Conservation (phyloP, 2,797 vertebrate species). For the Alcedo quadribrachys region DNA sequence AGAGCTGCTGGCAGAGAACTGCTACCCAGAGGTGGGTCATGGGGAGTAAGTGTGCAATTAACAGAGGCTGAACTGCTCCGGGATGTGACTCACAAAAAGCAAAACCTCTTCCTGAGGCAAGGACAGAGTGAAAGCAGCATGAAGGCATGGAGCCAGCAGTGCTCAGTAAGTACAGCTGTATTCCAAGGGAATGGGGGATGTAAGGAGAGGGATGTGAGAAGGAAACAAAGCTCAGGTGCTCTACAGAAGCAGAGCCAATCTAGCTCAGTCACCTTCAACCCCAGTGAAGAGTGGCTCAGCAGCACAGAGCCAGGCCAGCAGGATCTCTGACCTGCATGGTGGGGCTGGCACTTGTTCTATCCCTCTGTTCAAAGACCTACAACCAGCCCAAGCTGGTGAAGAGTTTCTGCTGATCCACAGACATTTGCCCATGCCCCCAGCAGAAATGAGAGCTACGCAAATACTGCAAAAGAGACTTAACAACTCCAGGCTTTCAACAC, state of each 20-base stretch:
- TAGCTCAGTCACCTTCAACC: not conserved
- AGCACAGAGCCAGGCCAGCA: not conserved
- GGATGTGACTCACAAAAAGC: not conserved
- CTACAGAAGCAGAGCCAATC: not conserved
- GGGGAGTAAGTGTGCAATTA: not conserved
- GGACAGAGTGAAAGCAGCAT: not conserved
- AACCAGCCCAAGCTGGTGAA: not conserved
- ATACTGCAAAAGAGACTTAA: not conserved
- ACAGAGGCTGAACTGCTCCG: not conserved
- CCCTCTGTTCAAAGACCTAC: not conserved
- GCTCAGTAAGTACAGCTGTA: not conserved
- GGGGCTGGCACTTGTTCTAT: not conserved
- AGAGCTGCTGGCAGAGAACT: not conserved
- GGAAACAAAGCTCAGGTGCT: not conserved
- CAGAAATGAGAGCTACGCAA: not conserved
- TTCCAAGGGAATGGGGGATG: not conserved
- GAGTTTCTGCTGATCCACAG: constrained; percentile 5
- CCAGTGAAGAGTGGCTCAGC: not conserved
- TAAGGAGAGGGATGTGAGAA: not conserved
- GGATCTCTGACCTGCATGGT: not conserved
- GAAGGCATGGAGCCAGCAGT: not conserved
- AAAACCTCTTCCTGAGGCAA: not conserved
- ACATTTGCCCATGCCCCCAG: not conserved
- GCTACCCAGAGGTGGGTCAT: not conserved
- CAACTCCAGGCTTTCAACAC: not conserved